Evolutionary conservation across 2,797 vertebrate species (phyloP), one percentile per base, ranked within the genome.

Genomic region (Petrocephalus sullivani): DNA sequence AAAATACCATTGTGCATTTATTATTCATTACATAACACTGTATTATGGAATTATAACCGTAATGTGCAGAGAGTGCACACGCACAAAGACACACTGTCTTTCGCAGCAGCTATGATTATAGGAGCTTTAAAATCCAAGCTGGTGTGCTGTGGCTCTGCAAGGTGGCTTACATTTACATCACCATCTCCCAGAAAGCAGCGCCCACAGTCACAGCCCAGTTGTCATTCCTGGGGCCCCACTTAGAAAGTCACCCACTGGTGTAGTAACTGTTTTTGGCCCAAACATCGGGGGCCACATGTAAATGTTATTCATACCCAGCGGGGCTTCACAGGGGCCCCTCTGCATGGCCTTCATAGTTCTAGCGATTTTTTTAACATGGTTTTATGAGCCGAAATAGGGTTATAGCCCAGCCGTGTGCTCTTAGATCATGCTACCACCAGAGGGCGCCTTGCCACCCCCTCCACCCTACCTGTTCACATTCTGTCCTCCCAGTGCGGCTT

Each of bases 401-500:
- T 53, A 49, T 53, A 49, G n/a, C 21, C 46, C 46, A 84, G 82
- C 16, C n/a, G 54, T n/a, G 60, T 64, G 60, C n/a, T 16, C 19
- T 53, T n/a, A 19, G 37, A 41, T 37, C 51, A 5, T 53, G 21
- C 51, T 9, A 53, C 67, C 33, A 75, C 12, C 67, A 37, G 33
- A 33, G 67, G 16, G 3, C 7, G 14, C 37, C 41, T 83, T 21
- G 14, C 8, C 51, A 53, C 8, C 41, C 3, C 78, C 46, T 7
- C 78, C 46, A 49, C 46, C 49, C 81, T 33, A 61, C 57, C 23
- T 28, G 21, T 7, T 49, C 3, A 6, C 8, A 3, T 7, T 19
- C 7, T 87, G 6, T 41, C 33, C 23, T 54, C 85, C 90, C 95
- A 95, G 95, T 99, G n/a, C 96, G 95, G 33, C 94, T 99, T n/a